Base-by-base conservation (phyloP, 2,888 invertebrate genomes). In the Drosophila nr. perissopoda region DNA sequence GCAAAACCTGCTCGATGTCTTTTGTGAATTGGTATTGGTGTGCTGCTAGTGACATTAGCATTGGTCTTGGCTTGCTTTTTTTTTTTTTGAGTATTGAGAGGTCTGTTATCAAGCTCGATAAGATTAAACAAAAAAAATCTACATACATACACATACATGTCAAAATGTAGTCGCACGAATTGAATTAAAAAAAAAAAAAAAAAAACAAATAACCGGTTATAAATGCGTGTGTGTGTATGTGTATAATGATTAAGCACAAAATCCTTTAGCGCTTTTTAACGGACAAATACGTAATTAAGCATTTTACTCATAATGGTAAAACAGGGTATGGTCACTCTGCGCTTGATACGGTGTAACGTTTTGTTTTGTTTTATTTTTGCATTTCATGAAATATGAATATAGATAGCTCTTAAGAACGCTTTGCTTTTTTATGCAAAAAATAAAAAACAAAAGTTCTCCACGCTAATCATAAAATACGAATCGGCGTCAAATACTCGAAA, bases 71-170 rank as follows among this genome's bases (percentile, higher is more conserved):
- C 38, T n/a, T 42, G 34, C 31, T 51, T 25, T 16, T 42, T 51
- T 25, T 16, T 6, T 29, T 27, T 46, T 27, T 34, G 7, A 42
- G 21, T 62, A 33, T 53, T 73, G 34, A 27, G 38, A 11, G 29
- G 18, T 18, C 18, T 62, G 53, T 66, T 77, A 70, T 80, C 81
- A 70, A 48, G 36, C 25, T 46, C 38, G 81, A 77, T 77, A 77
- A 77, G 77, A 79, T 69, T 68, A 52, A 21, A 27, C 51, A 21
- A 70, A 75, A 65, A 60, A 38, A 78, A 52, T 69, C 38, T 69
- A 66, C 70, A 46, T 21, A n/a, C 42, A 34, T 27, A 18, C 25
- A 10, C 33, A 6, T n/a, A 61, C 53, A 61, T 66, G 49, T 33
- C 25, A 52, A 34, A 34, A 1, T 42, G 38, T 60, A 52, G 27